Evolutionary conservation across 1,140 invertebrate species (phyloP).

Genomic region (Colletes latitarsis): DNA sequence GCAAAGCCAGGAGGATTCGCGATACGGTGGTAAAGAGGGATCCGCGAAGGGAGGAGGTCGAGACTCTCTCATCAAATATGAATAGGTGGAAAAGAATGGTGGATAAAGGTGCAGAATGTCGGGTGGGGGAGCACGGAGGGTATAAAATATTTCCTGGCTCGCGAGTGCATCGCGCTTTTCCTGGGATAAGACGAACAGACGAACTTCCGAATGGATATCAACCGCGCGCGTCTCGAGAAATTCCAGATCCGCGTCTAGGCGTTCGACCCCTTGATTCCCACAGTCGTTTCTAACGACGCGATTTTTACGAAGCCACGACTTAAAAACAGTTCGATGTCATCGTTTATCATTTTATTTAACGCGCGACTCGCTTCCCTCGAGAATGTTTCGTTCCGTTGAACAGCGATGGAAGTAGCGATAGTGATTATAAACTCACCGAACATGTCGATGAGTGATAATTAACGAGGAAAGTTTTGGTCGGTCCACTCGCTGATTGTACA

Average conservation of each 20-base stretch:
- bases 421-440: too few relatives aligned
- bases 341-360: background rate
- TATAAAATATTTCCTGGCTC: constrained; percentile 70
- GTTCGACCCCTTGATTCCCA: constrained; percentile 24
- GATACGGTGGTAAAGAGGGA: constrained; percentile 8
- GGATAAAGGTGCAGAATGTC: constrained; percentile 52
- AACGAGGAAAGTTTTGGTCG: too few relatives aligned
- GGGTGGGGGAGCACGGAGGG: constrained; percentile 36
- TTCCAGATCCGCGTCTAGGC: constrained; percentile 31
- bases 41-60: constrained; percentile 31
- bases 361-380: background rate
- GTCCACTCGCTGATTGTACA: too few relatives aligned
- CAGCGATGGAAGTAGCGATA: too few relatives aligned
- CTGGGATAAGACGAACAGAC: constrained; percentile 36
- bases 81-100: constrained; percentile 64
- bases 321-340: background rate
- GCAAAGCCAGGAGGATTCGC: background rate
- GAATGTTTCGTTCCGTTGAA: constrained; percentile 5
- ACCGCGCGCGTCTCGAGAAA: constrained; percentile 48
- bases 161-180: constrained; percentile 62
- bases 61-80: constrained; percentile 69
- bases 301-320: constrained; percentile 36
- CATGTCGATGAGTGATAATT: too few relatives aligned
- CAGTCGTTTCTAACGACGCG: constrained; percentile 25
- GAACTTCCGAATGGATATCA: constrained; percentile 57